Conservation (phyloP, 2,113 vertebrate genomes). For the Chionomys nivalis region DNA sequence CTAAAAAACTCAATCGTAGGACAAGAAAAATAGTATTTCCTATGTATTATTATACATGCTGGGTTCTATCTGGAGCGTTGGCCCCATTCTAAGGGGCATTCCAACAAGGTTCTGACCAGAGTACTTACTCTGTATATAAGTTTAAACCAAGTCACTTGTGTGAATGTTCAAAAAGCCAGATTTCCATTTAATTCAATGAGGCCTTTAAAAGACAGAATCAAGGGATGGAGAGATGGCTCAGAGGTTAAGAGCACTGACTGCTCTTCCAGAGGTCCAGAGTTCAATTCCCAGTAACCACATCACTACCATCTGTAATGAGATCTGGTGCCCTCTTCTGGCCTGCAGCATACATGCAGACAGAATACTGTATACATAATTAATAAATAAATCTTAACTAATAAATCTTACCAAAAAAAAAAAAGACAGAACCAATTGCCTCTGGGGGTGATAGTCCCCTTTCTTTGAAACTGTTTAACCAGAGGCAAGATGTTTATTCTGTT, state of each 20-base stretch:
- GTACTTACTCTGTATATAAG: not conserved
- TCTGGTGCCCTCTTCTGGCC: too few species aligned
- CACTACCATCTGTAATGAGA: too few species aligned
- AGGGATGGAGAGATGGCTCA: too few species aligned
- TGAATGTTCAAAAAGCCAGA: conserved; percentile 10
- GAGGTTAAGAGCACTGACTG: too few species aligned
- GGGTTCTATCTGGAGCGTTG: not conserved
- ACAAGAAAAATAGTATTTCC: conserved; percentile 30
- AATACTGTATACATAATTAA: too few species aligned
- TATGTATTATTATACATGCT: not conserved
- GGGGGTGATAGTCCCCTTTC: conserved; percentile 13
- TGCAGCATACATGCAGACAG: too few species aligned
- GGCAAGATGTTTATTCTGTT: not conserved
- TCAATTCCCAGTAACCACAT: too few species aligned
- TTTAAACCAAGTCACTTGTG: not conserved
- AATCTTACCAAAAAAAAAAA: not conserved
- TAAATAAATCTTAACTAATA: too few species aligned
- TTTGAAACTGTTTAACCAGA: conserved; percentile 25
- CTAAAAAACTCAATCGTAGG: not conserved
- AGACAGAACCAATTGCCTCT: not conserved
- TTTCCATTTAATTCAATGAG: not conserved
- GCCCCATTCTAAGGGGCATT: not conserved
- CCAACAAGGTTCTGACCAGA: not conserved
- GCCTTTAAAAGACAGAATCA: not conserved
- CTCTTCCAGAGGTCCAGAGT: too few species aligned